Evolutionary conservation across 2,113 vertebrate genomes (phyloP), one percentile per base, ranked within the genome.

Genomic region (Saguinus imperator): DNA sequence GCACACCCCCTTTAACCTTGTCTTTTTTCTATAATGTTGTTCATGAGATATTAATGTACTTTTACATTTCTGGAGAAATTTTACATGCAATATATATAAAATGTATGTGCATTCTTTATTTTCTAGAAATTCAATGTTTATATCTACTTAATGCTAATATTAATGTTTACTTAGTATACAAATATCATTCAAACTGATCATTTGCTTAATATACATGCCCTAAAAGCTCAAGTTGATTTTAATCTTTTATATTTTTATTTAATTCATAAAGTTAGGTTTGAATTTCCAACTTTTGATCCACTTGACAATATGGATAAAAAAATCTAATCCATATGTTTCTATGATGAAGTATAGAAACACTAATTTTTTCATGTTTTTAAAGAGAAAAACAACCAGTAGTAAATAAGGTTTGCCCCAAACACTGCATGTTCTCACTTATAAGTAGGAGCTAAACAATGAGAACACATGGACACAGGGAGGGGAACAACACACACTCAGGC

Each of bases 211-310:
- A 29, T n/a, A 87, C 5, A 89, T 66, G 37, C 2, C 18, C 32
- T 72, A 88, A 91, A 93, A 79, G 3, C 4, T 58, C 37, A 2
- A 86, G 4, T 40, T 88, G 16, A 73, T 52, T 86, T 75, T 75
- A 90, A 73, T 3, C 2, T 70, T 81, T 93, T 21, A 35, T 48
- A 35, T 50, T 91, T 52, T 87, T 27, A 61, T 10, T 89, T 82
- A 87, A 80, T 37, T 87, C 25, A 95, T 29, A 6, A 96, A 81
- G 85, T 94, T 73, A 73, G 9, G n/a, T 72, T 52, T 37, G 88
- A 43, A 12, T 72, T 91, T 91, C 29, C 11, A 83, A 43, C 3
- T 35, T 92, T 88, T 68, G 68, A 86, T 88, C 27, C n/a, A 57
- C 85, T 75, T n/a, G 43, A 80, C 32, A 45, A 20, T 32, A 64